Percentiles rank a stretch among this genome's conserved stretches.
phyloP scores from a whole-genome alignment of 2,888 invertebrate species.

The Lamellibrachia columna region DNA sequence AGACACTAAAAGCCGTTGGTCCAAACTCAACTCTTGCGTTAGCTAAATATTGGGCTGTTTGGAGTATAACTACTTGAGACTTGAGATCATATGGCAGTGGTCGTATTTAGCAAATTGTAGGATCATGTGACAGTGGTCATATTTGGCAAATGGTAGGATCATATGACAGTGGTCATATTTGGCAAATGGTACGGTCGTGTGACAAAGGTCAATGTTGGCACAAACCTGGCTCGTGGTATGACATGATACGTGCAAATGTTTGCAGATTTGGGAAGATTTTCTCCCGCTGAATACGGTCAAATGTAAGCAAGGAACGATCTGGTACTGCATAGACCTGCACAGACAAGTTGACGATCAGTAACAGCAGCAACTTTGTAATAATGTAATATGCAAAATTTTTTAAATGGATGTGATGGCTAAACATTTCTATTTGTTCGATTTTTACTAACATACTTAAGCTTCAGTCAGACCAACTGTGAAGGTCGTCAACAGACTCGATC shows the following conservation, averaged over 20 bases:
- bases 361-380: background rate
- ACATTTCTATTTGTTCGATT: background rate
- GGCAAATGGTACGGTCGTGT: background rate
- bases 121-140: too few species aligned
- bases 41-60: too few species aligned
- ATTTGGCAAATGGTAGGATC: background rate
- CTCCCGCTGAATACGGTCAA: conserved; percentile 44
- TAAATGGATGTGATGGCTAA: too few species aligned
- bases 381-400: too few species aligned
- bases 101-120: too few species aligned
- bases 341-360: background rate
- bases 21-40: too few species aligned
- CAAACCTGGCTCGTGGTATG: conserved; percentile 52
- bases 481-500: too few species aligned
- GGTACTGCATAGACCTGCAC: background rate
- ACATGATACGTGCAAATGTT: conserved; percentile 53
- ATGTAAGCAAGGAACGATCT: conserved; percentile 37
- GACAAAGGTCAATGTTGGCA: background rate
- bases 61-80: too few species aligned
- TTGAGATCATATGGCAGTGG: too few species aligned
- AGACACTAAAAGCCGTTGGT: too few species aligned
- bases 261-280: conserved; percentile 54
- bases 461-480: background rate
- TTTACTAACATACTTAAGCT: background rate
- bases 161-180: background rate